Conservation (phyloP, 1,140 invertebrate genomes). For the Laupala kohalensis region DNA sequence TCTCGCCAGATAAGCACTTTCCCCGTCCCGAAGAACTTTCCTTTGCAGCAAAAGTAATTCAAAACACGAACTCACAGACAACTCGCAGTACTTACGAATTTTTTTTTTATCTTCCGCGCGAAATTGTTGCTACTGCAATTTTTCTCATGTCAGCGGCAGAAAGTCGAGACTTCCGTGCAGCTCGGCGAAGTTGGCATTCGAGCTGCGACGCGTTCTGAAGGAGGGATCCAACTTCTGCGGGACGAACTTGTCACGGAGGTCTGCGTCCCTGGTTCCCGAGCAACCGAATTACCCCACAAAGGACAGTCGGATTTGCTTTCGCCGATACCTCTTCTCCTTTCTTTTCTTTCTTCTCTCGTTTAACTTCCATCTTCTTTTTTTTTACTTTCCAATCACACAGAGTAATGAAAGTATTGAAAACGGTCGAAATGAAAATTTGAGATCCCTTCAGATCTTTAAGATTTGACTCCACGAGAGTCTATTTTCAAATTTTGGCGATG, state of each 20-base stretch:
- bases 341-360: neutral
- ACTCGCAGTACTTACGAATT: neutral
- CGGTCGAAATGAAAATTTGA: too few species aligned
- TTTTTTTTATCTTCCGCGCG: neutral
- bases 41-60: neutral
- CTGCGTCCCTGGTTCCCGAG: neutral
- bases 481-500: too few species aligned
- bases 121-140: neutral
- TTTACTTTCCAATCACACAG: neutral
- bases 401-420: too few species aligned
- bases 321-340: neutral
- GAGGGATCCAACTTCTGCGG: neutral
- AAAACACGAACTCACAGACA: neutral
- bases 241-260: neutral
- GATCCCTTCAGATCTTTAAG: too few species aligned
- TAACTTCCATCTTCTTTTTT: neutral
- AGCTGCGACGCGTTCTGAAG: neutral
- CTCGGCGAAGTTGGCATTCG: neutral
- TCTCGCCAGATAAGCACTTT: too few species aligned
- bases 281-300: neutral
- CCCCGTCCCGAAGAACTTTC: too few species aligned
- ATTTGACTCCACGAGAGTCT: too few species aligned
- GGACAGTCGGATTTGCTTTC: neutral
- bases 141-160: neutral
- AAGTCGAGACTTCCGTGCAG: neutral